A percentile compares a stretch with the other conserved stretches of the same genome.
Conservation (phyloP, 2,888 invertebrate species). For the Sympetrum striolatum region DNA sequence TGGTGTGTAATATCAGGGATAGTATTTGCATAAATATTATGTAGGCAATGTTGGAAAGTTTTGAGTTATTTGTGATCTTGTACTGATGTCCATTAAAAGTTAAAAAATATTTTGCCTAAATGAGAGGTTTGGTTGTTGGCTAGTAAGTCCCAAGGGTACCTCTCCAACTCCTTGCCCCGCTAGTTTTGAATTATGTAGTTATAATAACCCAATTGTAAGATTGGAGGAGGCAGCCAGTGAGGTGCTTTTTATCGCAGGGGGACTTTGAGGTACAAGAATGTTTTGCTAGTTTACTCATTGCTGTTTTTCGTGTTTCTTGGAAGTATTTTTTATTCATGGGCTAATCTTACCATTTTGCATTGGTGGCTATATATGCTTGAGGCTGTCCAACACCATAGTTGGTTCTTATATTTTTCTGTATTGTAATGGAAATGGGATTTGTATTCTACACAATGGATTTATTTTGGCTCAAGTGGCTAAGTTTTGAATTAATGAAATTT, state of each 20-base stretch:
- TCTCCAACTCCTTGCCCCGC: constrained; percentile 20
- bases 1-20: constrained; percentile 44
- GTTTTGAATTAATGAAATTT: background rate
- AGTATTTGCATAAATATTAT: constrained; percentile 44
- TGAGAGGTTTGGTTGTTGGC: constrained; percentile 41
- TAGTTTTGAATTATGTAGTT: background rate
- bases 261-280: background rate
- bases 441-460: background rate
- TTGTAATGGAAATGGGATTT: background rate
- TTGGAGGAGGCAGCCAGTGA: constrained; percentile 13
- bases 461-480: background rate
- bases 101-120: constrained; percentile 42
- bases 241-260: constrained; percentile 40
- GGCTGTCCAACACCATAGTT: constrained; percentile 7
- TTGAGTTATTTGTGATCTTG: constrained; percentile 37
- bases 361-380: constrained; percentile 15
- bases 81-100: constrained; percentile 42
- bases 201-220: background rate
- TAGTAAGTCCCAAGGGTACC: constrained; percentile 25
- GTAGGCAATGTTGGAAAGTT: constrained; percentile 44
- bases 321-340: background rate
- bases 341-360: background rate
- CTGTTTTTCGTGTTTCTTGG: background rate
- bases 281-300: background rate
- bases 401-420: background rate